Conservation (phyloP, 2,888 invertebrate species). For the Odontomyia ornata region DNA sequence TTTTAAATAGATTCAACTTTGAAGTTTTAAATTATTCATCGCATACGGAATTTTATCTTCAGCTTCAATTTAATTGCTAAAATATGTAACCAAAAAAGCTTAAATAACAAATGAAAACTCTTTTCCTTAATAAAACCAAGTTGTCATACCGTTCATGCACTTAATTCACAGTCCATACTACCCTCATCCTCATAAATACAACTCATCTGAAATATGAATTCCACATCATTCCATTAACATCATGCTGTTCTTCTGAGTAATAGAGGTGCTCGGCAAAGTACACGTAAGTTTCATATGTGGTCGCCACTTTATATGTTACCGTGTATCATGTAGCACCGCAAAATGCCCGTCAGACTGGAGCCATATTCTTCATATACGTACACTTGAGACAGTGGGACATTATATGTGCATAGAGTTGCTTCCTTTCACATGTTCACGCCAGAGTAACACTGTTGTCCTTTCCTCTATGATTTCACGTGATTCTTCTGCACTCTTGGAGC, state of each 20-base stretch:
- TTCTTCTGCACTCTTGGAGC: slow-evolving; percentile 38
- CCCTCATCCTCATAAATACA: slow-evolving; percentile 4
- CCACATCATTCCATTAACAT: slow-evolving; percentile 40
- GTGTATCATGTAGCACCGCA: slow-evolving; percentile 44
- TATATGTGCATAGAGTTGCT: slow-evolving; percentile 24
- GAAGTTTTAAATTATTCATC: no score
- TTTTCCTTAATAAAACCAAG: no score
- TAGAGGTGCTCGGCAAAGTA: slow-evolving; percentile 6
- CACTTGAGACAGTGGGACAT: slow-evolving; percentile 31
- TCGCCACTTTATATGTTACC: slow-evolving; percentile 30
- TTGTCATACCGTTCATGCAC: no score
- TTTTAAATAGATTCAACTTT: no score
- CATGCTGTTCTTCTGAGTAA: slow-evolving; percentile 26
- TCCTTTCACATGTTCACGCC: not conserved
- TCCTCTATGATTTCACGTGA: slow-evolving; percentile 47
- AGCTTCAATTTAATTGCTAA: no score
- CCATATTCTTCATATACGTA: slow-evolving; percentile 40
- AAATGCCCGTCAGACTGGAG: slow-evolving; percentile 50
- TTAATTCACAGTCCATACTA: no score
- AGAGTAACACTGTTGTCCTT: slow-evolving; percentile 18
- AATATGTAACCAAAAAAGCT: no score
- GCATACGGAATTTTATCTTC: no score
- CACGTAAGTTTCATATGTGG: slow-evolving; percentile 38
- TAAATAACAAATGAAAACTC: no score
- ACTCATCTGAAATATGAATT: not conserved